These are phyloP conservation scores for Ectropis grisescens DNA, from an alignment of 1,140 invertebrate species.

Conservation along the genomic window DNA sequence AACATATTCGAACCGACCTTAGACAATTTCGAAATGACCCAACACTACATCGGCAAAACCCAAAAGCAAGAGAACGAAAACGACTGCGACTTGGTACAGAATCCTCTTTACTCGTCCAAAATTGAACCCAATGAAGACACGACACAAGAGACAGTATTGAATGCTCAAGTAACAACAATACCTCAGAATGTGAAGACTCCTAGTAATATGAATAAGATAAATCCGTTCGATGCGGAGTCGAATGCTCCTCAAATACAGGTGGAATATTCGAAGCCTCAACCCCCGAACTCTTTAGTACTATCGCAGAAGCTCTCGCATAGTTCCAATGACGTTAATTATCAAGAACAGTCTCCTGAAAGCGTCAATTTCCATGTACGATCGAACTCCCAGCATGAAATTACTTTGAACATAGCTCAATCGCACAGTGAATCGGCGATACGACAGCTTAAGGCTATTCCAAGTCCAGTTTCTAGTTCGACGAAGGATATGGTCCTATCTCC, in stretches of 20 bases:
- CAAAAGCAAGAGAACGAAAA: slow-evolving; percentile 42
- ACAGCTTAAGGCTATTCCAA: slow-evolving; percentile 75
- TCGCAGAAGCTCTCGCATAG: slow-evolving; percentile 77
- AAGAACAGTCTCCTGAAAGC: slow-evolving; percentile 29
- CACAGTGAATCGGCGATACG: slow-evolving; percentile 85
- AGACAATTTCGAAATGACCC: slow-evolving; percentile 64
- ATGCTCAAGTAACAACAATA: not conserved
- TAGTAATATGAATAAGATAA: slow-evolving; percentile 60
- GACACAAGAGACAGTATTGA: not conserved
- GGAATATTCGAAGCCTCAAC: slow-evolving; percentile 45
- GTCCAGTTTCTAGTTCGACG: slow-evolving; percentile 75
- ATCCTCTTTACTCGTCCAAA: slow-evolving; percentile 63
- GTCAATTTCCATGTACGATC: slow-evolving; percentile 70
- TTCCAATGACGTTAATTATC: slow-evolving; percentile 73
- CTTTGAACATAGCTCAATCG: slow-evolving; percentile 79
- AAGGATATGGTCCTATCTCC: slow-evolving; percentile 81
- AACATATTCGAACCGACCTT: slow-evolving; percentile 68
- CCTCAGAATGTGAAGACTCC: slow-evolving; percentile 36
- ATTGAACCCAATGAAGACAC: slow-evolving; percentile 52
- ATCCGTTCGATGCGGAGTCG: slow-evolving; percentile 58
- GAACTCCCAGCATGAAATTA: slow-evolving; percentile 75
- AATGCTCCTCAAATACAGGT: slow-evolving; percentile 56
- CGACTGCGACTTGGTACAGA: slow-evolving; percentile 56
- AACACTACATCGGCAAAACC: slow-evolving; percentile 57
- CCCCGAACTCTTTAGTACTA: slow-evolving; percentile 69